Percentiles rank a stretch among this genome's conserved stretches.
phyloP scores from a whole-genome alignment of 1,140 invertebrate species.

The Lepidurus packardi region DNA sequence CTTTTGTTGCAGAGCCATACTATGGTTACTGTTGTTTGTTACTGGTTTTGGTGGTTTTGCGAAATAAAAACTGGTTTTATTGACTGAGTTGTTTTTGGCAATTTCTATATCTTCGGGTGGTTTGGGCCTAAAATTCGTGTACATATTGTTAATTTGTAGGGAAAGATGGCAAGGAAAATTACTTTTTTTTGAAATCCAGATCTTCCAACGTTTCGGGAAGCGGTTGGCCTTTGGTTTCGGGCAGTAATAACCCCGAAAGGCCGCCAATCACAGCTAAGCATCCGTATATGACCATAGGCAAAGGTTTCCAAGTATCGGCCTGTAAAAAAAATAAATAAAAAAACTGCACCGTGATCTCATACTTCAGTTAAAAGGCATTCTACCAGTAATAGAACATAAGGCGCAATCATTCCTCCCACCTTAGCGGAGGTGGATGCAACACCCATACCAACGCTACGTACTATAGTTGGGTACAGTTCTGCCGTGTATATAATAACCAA shows the following conservation, averaged over 20 bases:
- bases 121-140: not conserved
- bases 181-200: not conserved
- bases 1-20: no score
- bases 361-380: not conserved
- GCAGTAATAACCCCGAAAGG: conserved; percentile 36
- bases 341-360: not conserved
- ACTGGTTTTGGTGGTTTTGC: no score
- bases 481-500: conserved; percentile 41
- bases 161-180: not conserved
- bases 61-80: no score
- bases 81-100: no score
- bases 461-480: conserved; percentile 34
- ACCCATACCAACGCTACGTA: conserved; percentile 30
- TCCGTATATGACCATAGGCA: conserved; percentile 36
- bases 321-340: no score
- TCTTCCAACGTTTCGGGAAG: not conserved
- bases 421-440: conserved; percentile 27
- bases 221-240: conserved; percentile 39
- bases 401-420: conserved; percentile 33
- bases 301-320: not conserved
- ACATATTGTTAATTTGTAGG: not conserved
- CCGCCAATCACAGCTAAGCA: conserved; percentile 37
- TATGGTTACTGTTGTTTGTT: no score
- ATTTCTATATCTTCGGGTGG: no score
- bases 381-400: conserved; percentile 12